Conservation (phyloP, 2,113 vertebrate genomes). For the Clarias macrocephalus region DNA sequence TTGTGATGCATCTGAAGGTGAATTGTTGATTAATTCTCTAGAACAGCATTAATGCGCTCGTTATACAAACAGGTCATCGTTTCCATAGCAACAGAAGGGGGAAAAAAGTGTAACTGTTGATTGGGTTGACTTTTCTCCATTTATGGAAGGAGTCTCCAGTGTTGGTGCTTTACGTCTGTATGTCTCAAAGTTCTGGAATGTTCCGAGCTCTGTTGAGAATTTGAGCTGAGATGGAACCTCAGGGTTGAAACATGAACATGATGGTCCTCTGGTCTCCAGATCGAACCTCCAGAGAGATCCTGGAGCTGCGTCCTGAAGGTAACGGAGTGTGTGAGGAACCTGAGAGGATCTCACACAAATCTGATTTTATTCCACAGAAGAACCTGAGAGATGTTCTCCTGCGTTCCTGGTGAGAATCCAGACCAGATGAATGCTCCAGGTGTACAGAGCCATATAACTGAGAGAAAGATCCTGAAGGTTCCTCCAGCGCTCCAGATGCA, state of each 20-base stretch:
- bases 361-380: not conserved
- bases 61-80: not conserved
- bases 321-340: not conserved
- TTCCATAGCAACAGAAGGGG: not conserved
- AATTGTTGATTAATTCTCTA: not conserved
- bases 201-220: not conserved
- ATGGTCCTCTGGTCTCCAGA: not conserved
- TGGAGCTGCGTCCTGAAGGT: not conserved
- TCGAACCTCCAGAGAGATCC: not conserved
- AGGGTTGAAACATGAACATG: not conserved
- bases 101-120: not conserved
- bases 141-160: not conserved
- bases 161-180: not conserved
- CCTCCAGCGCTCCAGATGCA: too few species aligned
- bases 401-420: too few species aligned
- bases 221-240: not conserved
- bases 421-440: too few species aligned
- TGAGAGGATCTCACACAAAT: not conserved
- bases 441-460: too few species aligned
- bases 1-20: not conserved
- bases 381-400: not conserved
- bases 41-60: not conserved
- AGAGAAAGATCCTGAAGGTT: too few species aligned
- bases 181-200: not conserved
- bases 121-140: not conserved